Percentiles rank a stretch among this genome's conserved stretches.
Evolutionary conservation across 1,140 invertebrate genomes (phyloP).

Genomic region (Orussus abietinus): DNA sequence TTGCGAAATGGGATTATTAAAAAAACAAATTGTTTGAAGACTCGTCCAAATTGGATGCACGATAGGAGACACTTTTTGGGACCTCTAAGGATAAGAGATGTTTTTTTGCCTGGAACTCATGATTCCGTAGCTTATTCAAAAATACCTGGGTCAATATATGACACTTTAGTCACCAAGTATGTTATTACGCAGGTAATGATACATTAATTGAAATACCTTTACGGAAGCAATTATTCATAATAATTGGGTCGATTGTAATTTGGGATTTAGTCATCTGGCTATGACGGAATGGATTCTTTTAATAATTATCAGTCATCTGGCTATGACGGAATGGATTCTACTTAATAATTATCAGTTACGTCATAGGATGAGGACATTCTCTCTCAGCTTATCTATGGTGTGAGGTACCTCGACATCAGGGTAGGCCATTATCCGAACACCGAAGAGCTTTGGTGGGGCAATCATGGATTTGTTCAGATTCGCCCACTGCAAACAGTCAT

Average conservation of each 20-base stretch:
- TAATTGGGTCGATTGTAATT: too few species aligned
- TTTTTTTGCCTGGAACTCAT: slow-evolving; percentile 59
- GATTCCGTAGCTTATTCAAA: slow-evolving; percentile 56
- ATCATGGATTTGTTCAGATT: slow-evolving; percentile 55
- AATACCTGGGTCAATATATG: slow-evolving; percentile 37
- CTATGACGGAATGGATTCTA: too few species aligned
- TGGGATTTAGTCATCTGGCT: too few species aligned
- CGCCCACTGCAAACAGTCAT: slow-evolving; percentile 52
- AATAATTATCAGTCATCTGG: too few species aligned
- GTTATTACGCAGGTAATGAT: too few species aligned
- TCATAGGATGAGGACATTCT: slow-evolving; percentile 61
- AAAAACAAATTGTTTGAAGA: slow-evolving; percentile 42
- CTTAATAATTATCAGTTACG: too few species aligned
- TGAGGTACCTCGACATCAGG: slow-evolving; percentile 60
- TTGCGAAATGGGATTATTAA: slow-evolving; percentile 23
- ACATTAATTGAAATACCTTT: too few species aligned
- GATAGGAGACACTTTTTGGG: slow-evolving; percentile 40
- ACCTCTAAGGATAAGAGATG: slow-evolving; percentile 40
- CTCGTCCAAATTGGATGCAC: slow-evolving; percentile 57
- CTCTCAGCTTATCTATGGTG: slow-evolving; percentile 57
- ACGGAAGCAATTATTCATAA: too few species aligned
- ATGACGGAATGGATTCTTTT: too few species aligned
- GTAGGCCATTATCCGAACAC: slow-evolving; percentile 53
- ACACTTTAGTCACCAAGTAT: slow-evolving; percentile 45
- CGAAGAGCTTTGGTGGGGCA: slow-evolving; percentile 52